phyloP scores from a whole-genome alignment of 1,140 invertebrate genomes.

The Halesus radiatus region DNA sequence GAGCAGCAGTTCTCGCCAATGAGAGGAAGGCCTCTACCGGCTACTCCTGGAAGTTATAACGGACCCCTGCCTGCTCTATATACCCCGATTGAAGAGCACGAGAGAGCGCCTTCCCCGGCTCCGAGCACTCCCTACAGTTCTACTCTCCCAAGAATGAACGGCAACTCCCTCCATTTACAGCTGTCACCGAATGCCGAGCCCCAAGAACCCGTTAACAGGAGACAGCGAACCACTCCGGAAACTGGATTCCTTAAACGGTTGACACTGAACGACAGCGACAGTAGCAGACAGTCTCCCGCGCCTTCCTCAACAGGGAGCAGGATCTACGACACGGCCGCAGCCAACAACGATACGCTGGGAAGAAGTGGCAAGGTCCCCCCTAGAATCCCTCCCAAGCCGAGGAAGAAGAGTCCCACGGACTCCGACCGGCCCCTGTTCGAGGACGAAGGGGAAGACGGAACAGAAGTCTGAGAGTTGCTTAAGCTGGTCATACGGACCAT shows the following conservation, averaged over 20 bases:
- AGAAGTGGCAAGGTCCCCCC: constrained; percentile 81
- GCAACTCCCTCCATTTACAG: constrained; percentile 61
- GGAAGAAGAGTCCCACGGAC: constrained; percentile 75
- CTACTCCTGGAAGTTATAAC: constrained; percentile 68
- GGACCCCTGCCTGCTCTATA: constrained; percentile 67
- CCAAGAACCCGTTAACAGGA: constrained; percentile 63
- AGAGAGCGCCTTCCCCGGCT: constrained; percentile 66
- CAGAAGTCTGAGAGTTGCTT: constrained; percentile 77
- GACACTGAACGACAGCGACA: constrained; percentile 58
- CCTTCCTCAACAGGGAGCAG: constrained; percentile 30
- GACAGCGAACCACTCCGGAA: constrained; percentile 69
- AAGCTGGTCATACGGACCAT: constrained; percentile 47
- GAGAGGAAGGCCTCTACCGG: constrained; percentile 74
- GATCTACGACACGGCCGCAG: constrained; percentile 42
- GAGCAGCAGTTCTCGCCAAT: constrained; percentile 70
- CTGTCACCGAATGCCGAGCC: constrained; percentile 64
- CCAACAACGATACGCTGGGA: constrained; percentile 61
- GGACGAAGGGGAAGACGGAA: constrained; percentile 89
- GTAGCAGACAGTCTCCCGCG: constrained; percentile 36
- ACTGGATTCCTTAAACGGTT: constrained; percentile 60
- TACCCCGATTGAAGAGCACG: constrained; percentile 78
- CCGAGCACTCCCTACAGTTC: constrained; percentile 60
- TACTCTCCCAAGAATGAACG: constrained; percentile 63
- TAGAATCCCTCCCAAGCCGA: constrained; percentile 84
- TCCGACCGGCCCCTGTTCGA: constrained; percentile 80